phyloP scores from a whole-genome alignment of 2,113 vertebrate genomes.

The Poeciliopsis turrubarensis region DNA sequence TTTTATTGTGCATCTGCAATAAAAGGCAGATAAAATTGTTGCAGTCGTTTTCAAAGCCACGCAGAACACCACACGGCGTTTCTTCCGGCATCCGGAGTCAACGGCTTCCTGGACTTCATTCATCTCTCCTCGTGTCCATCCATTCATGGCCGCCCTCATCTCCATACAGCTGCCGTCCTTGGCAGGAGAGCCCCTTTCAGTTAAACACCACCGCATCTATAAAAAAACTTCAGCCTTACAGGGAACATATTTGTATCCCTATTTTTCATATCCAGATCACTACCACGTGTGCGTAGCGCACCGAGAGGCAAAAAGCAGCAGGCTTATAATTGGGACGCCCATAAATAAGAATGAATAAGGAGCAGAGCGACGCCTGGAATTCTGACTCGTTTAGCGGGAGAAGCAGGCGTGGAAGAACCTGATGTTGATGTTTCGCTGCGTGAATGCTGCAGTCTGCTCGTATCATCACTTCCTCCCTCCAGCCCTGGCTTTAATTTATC shows the following conservation, averaged over 20 bases:
- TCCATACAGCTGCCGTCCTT: slow-evolving; percentile 73
- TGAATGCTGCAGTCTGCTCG: slow-evolving; percentile 13
- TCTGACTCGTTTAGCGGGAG: slow-evolving; percentile 51
- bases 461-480: slow-evolving; percentile 13
- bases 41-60: slow-evolving; percentile 18
- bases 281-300: slow-evolving; percentile 30
- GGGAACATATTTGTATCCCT: slow-evolving; percentile 28
- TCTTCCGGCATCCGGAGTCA: slow-evolving; percentile 46
- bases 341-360: slow-evolving; percentile 67
- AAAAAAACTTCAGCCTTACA: slow-evolving; percentile 30
- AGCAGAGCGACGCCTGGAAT: slow-evolving; percentile 38
- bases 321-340: slow-evolving; percentile 56
- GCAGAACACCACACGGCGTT: slow-evolving; percentile 41
- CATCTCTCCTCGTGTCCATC: slow-evolving; percentile 66
- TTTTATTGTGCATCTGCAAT: not conserved
- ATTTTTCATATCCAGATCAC: slow-evolving; percentile 52
- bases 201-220: slow-evolving; percentile 37
- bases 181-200: slow-evolving; percentile 51
- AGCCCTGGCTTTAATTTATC: slow-evolving; percentile 9
- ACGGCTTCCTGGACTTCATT: slow-evolving; percentile 64
- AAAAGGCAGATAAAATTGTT: not conserved
- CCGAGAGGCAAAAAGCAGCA: slow-evolving; percentile 45
- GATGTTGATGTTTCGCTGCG: slow-evolving; percentile 42
- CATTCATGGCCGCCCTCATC: slow-evolving; percentile 69
- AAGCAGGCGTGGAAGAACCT: slow-evolving; percentile 43